Conservation (phyloP, 2,888 invertebrate genomes). For the Diachrysia chrysitis region DNA sequence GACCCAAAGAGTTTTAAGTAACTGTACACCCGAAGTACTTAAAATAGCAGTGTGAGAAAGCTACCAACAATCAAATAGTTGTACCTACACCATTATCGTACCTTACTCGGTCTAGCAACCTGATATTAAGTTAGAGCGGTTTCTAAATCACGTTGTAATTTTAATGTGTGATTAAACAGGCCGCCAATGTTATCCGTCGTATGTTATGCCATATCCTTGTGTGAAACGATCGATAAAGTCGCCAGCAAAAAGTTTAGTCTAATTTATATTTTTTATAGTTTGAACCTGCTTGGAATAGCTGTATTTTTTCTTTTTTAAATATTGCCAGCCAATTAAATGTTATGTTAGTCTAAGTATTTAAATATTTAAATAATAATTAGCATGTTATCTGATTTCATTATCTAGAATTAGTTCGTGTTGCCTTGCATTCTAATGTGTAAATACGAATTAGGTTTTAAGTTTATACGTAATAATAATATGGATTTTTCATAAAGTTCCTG, state of each 20-base stretch:
- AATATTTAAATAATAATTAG: background rate
- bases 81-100: slow-evolving; percentile 32
- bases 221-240: slow-evolving; percentile 25
- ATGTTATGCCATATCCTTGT: slow-evolving; percentile 47
- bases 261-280: slow-evolving; percentile 1
- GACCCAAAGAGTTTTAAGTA: background rate
- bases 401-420: background rate
- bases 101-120: slow-evolving; percentile 36
- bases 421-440: background rate
- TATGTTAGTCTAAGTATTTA: background rate
- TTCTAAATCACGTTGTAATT: slow-evolving; percentile 53
- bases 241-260: slow-evolving; percentile 33
- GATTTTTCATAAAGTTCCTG: background rate
- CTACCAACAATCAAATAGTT: slow-evolving; percentile 31
- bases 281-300: background rate
- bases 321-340: slow-evolving; percentile 5
- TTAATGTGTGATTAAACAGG: slow-evolving; percentile 43
- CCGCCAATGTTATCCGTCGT: slow-evolving; percentile 32
- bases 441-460: slow-evolving; percentile 4
- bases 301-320: background rate
- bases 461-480: too few species aligned
- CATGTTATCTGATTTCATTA: background rate
- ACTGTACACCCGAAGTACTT: background rate
- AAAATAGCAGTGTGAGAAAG: background rate
- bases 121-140: slow-evolving; percentile 47